Evolutionary conservation across 2,888 invertebrate species (phyloP).

Genomic region (Drosophila austrosaltans): DNA sequence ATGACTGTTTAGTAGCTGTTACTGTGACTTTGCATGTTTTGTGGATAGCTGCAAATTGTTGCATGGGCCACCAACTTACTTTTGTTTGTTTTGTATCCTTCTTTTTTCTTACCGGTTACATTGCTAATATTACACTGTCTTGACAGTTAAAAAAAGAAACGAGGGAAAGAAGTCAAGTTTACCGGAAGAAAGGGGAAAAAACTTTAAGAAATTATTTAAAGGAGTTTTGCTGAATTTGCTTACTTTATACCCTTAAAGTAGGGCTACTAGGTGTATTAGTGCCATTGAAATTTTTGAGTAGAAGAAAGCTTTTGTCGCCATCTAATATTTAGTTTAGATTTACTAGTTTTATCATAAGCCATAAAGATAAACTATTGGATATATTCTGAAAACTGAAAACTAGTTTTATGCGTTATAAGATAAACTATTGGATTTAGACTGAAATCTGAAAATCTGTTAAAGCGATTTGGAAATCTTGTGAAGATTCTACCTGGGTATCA

Average conservation of each 20-base stretch:
- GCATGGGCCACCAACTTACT: slow-evolving; percentile 44
- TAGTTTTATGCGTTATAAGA: too few relatives aligned
- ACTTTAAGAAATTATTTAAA: slow-evolving; percentile 37
- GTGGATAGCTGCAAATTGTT: slow-evolving; percentile 53
- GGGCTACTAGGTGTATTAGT: too few relatives aligned
- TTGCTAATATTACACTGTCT: slow-evolving; percentile 67
- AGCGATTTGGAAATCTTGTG: too few relatives aligned
- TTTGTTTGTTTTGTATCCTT: slow-evolving; percentile 43
- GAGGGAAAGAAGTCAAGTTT: background rate
- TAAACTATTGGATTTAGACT: too few relatives aligned
- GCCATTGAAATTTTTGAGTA: too few relatives aligned
- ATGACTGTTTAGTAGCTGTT: slow-evolving; percentile 13
- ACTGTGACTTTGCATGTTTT: slow-evolving; percentile 62
- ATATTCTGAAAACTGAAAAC: too few relatives aligned
- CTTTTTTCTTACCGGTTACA: slow-evolving; percentile 56
- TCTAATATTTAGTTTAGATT: too few relatives aligned
- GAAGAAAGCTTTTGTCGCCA: too few relatives aligned
- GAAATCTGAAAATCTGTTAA: too few relatives aligned
- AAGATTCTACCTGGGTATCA: too few relatives aligned
- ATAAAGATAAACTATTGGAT: too few relatives aligned
- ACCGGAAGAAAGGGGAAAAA: slow-evolving; percentile 9
- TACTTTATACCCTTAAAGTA: background rate
- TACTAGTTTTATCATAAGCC: too few relatives aligned
- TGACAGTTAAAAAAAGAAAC: slow-evolving; percentile 62
- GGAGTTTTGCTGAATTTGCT: slow-evolving; percentile 3